Base-by-base conservation (phyloP, 2,888 invertebrate genomes). In the Hemicrepidius hirtus region DNA sequence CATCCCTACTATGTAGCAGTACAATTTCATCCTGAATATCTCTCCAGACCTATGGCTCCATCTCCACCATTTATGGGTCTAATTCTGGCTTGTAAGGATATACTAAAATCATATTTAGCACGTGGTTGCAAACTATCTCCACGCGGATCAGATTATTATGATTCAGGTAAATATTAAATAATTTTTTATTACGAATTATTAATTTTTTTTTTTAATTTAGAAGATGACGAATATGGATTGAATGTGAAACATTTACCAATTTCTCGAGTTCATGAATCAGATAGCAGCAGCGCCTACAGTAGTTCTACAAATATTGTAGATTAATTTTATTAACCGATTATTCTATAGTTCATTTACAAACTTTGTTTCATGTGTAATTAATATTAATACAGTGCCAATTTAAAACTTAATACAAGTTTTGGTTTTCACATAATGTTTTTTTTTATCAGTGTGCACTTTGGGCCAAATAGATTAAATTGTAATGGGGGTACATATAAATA, bases 1-100 rank as follows among this genome's bases (percentile, higher is more conserved):
- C 99, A 99, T 87, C 95, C 95, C 0, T 99, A 95, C 86, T 99
- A 95, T 84, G 95, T 98, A 4, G 95, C 95, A 0, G 97, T 97
- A 0, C 99, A 99, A 87, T 99, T 94, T 87, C 99, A 99, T 87
- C 99, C 99, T 0, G 99, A 99, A 86, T 99, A 99, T 85, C 88
- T 97, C 73, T 97, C 97, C 0, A 89, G 98, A 1, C 98, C 98
- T 0, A 86, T 97, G 76, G 92, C 92, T 63, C 97, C 98, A 0
- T 98, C 98, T 20, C 97, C 99, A 2, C 97, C 97, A 6, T 99
- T 98, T 87, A 88, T 98, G 77, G 99, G 99, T 76, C 89, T 99
- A 1, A 92, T 99, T 79, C 88, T 99, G 75, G 98, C 99, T 5
- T 92, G 97, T 0, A 92, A 93, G 66, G 95, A 94, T 3, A 95